Evolutionary conservation across 2,113 vertebrate species (phyloP).

Genomic region (Telmatochromis brachygnathus): DNA sequence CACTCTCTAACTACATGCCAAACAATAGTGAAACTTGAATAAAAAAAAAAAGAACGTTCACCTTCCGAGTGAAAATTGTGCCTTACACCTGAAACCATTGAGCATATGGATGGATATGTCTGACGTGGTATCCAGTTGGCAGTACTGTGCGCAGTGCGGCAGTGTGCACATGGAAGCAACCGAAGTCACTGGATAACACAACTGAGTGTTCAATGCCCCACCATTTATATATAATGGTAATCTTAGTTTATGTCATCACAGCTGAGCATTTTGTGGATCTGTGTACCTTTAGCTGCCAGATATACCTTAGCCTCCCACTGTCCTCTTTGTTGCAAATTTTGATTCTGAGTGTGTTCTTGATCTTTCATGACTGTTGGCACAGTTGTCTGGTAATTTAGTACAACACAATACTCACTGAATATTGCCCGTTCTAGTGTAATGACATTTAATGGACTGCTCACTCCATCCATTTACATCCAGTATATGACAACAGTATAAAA

Average conservation of each 20-base stretch:
- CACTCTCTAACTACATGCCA: not conserved
- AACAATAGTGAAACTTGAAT: not conserved
- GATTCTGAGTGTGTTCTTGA: not conserved
- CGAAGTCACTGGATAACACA: not conserved
- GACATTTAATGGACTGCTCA: not conserved
- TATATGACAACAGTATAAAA: not conserved
- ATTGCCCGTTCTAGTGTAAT: not conserved
- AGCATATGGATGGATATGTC: not conserved
- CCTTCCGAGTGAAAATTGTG: not conserved
- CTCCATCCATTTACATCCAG: not conserved
- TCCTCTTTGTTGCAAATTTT: not conserved
- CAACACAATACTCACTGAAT: not conserved
- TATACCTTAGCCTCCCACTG: not conserved
- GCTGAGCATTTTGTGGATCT: not conserved
- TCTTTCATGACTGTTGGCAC: not conserved
- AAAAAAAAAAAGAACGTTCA: accelerated
- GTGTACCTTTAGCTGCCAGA: not conserved
- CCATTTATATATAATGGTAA: not conserved
- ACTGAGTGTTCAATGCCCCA: not conserved
- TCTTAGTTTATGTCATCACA: not conserved
- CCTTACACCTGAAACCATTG: not conserved
- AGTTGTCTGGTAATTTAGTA: not conserved
- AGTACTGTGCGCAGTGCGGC: not conserved
- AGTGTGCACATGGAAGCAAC: not conserved
- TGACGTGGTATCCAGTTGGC: not conserved